A percentile compares a stretch with the other conserved stretches of the same genome.
Evolutionary conservation across 1,140 invertebrate species (phyloP).

Genomic region (Aphaenogaster rudis): DNA sequence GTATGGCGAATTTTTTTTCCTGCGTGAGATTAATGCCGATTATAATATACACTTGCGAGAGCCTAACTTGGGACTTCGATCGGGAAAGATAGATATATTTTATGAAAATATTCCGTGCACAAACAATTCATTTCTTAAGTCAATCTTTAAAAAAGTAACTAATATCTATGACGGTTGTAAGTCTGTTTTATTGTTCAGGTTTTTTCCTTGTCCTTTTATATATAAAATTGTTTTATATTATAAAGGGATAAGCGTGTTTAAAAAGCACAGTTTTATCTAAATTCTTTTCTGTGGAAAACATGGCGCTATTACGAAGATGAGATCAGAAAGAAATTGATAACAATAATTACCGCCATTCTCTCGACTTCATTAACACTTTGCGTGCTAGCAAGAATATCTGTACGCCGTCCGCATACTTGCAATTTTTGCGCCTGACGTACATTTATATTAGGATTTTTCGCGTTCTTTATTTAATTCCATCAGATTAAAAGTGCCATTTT

Average conservation of each 20-base stretch:
- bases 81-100: background rate
- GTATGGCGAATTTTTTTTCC: background rate
- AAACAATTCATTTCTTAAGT: background rate
- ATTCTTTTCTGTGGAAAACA: background rate
- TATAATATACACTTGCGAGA: background rate
- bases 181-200: background rate
- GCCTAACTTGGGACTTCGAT: background rate
- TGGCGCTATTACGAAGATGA: conserved; percentile 8
- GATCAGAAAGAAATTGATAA: conserved; percentile 28
- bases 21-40: background rate
- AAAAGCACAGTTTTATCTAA: background rate
- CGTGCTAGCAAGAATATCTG: background rate
- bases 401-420: background rate
- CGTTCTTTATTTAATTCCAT: background rate
- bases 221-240: background rate
- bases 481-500: background rate
- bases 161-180: background rate
- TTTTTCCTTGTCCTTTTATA: background rate
- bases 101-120: background rate
- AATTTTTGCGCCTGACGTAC: background rate
- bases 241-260: background rate
- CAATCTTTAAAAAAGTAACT: background rate
- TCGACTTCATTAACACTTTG: conserved; percentile 27
- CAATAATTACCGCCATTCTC: conserved; percentile 42
- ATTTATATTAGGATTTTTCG: background rate